Conservation (phyloP, 2,797 vertebrate species). For the Remorina albescens region DNA sequence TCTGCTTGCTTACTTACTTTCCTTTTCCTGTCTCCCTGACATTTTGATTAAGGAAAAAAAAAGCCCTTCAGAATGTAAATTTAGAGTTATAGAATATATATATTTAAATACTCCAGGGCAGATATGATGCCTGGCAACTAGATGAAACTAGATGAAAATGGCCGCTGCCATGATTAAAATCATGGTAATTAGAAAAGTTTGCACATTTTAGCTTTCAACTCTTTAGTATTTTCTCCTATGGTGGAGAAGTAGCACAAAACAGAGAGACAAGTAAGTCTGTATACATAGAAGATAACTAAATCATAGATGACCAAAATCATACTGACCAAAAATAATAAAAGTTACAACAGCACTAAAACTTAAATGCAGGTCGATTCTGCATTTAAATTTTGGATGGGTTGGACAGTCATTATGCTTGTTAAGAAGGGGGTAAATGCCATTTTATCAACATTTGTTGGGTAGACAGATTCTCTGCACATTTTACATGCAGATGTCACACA, state of each 20-base stretch:
- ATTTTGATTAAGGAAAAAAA: too few relatives aligned
- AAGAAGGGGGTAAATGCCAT: not conserved
- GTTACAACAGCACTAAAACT: not conserved
- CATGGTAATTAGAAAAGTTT: not conserved
- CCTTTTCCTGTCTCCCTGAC: too few relatives aligned
- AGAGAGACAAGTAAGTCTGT: not conserved
- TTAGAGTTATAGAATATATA: too few relatives aligned
- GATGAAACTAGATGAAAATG: too few relatives aligned
- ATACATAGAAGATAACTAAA: slow-evolving; percentile 2
- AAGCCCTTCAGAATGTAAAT: too few relatives aligned
- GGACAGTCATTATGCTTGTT: not conserved
- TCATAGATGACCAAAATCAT: not conserved
- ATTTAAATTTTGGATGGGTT: not conserved
- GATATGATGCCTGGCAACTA: not conserved
- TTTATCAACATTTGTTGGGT: not conserved
- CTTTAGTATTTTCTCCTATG: slow-evolving; percentile 23
- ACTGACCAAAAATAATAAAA: too few relatives aligned
- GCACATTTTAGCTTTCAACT: not conserved
- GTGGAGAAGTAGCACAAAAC: slow-evolving; percentile 16
- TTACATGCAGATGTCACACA: slow-evolving; percentile 1
- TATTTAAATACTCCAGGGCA: not conserved
- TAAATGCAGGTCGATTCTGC: not conserved
- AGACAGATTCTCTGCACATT: not conserved
- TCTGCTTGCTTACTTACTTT: too few relatives aligned
- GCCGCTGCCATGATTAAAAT: not conserved